Evolutionary conservation across 2,113 vertebrate species (phyloP), one percentile per base, ranked within the genome.

Genomic region (Meleagris gallopavo): DNA sequence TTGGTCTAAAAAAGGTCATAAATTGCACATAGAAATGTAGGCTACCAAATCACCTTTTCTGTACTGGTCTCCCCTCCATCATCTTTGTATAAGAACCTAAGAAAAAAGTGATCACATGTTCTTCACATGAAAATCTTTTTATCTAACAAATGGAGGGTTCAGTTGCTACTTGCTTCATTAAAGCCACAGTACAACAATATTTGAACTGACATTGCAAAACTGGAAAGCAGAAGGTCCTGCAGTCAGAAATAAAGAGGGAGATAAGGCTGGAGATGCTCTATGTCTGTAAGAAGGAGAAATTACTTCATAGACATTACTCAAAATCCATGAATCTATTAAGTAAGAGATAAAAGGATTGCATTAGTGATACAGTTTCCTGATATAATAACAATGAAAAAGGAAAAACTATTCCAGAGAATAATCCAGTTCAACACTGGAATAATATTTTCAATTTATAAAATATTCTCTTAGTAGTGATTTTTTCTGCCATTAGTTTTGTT

Each of bases 371-470:
- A 66, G 20, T 16, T 96, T 45, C 50, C 67, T 50, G 15, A 45
- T 74, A 55, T 46, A 89, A 61, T 72, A 78, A 71, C 12, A 50
- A 14, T 27, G 14, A 65, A 80, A 79, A 85, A 30, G 40, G 34
- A 85, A 65, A 75, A 62, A 2, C 38, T 84, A 48, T 85, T 82
- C 43, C 18, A 65, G 48, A 65, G 78, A 36, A 87, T 4, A 72
- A 82, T 88, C 16, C 43, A 40, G 24, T 54, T 87, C n/a, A 80
- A 48, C 32, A 58, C 30, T 40, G 73, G 62, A 93, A 36, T 40
- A 72, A 70, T 70, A 85, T 72, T 91, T 79, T 57, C 43, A 58
- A 38, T 73, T 13, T 82, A 32, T 67, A 66, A 91, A 79, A 57
- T 82, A 19, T 11, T 83, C 71, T 77, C 84, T 72, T 8, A 58